These are phyloP conservation scores for Cossypha dichroa DNA, from an alignment of 2,797 vertebrate genomes.

Conservation along the genomic window DNA sequence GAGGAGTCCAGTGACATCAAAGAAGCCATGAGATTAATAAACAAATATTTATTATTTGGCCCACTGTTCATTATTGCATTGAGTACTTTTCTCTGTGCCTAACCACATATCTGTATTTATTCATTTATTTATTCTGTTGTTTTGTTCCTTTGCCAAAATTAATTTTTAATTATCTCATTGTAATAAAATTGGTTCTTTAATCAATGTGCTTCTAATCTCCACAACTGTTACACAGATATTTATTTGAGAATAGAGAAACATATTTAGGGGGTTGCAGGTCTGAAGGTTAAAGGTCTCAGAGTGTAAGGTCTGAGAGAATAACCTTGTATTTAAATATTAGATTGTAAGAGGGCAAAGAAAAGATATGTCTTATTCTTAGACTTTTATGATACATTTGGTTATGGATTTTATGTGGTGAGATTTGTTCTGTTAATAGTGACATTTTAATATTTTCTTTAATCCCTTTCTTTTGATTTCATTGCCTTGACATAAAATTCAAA, in stretches of 20 bases:
- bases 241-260: neutral
- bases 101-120: neutral
- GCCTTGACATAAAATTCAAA: neutral
- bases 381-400: neutral
- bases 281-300: neutral
- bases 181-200: neutral
- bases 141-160: neutral
- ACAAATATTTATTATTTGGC: neutral
- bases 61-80: neutral
- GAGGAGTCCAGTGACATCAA: slow-evolving; percentile 20
- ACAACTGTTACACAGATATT: neutral
- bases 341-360: neutral
- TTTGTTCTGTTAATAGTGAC: neutral
- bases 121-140: neutral
- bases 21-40: slow-evolving; percentile 39
- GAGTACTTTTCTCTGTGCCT: neutral
- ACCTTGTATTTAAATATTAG: neutral
- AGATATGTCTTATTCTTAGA: neutral
- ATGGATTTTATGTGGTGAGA: neutral
- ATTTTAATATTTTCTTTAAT: neutral
- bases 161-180: neutral
- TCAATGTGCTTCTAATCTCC: neutral
- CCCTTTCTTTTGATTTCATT: neutral
- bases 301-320: neutral
- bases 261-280: neutral